Base-by-base conservation (phyloP, 2,888 invertebrate species). In the Pemphredon lugubris region DNA sequence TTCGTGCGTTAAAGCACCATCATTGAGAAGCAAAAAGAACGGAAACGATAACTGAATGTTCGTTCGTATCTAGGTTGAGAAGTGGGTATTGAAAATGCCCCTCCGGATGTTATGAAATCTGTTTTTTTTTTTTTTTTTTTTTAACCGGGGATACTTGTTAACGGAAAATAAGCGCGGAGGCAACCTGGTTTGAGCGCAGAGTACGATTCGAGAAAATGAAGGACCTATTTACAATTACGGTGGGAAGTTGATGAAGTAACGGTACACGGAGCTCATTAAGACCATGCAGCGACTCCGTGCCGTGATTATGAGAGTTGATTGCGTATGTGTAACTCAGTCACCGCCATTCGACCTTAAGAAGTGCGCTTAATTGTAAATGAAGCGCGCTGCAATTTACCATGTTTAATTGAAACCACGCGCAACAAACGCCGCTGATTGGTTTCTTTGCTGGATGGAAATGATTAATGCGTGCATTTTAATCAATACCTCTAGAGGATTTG, bases 341-440 rank as follows among this genome's bases (percentile, higher is more conserved):
- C 70, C 70, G 73, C 48, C 74, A 61, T 13, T 58, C 75, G 70
- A 67, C 72, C 72, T 67, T 55, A 77, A 79, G 79, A 80, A 79
- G 65, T 60, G 30, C 69, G 67, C 77, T 77, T 79, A 80, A 79
- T 79, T 79, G 77, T 80, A 80, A 79, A 79, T 73, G 81, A 79
- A 75, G 72, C 79, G 63, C 60, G 69, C 57, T 44, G 75, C 72
- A 80, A 77, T 80, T 79, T 79, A 80, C 77, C 75, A 59, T 57
- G 68, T 79, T 79, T 79, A 80, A 79, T 79, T 79, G 79, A 79
- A 79, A 79, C 72, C 77, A 77, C 72, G 81, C 72, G 75, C 73
- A 75, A 79, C 79, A 79, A 79, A 75, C 72, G 57, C 30, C 65
- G 73, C 68, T 80, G 79, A 79, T 79, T 79, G 75, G 72, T 75